A percentile compares a stretch with the other conserved stretches of the same genome.
These are phyloP conservation scores for Pyralis farinalis DNA, from an alignment of 2,888 invertebrate species.

Conservation along the genomic window DNA sequence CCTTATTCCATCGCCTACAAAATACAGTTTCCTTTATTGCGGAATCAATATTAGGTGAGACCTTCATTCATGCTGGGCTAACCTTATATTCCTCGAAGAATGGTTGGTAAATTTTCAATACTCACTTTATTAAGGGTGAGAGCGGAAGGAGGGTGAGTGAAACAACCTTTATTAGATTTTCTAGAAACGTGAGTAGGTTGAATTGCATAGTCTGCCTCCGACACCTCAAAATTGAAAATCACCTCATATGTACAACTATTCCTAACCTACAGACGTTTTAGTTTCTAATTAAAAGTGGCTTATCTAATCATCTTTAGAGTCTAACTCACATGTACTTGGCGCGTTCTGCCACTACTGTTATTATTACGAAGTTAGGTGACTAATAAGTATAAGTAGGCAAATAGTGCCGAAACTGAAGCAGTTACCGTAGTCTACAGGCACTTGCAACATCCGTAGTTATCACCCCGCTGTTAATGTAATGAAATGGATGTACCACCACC, in stretches of 20 bases:
- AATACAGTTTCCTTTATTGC: conserved; percentile 24
- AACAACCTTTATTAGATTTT: conserved; percentile 78
- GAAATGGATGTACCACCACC: no score
- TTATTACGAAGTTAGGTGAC: no score
- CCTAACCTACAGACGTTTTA: no score
- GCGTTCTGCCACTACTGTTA: no score
- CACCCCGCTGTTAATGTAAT: no score
- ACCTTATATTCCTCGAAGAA: conserved; percentile 77
- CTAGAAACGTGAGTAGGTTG: conserved; percentile 62
- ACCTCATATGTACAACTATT: conserved; percentile 8
- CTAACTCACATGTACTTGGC: no score
- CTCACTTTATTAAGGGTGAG: conserved; percentile 77
- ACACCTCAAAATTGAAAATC: conserved; percentile 56
- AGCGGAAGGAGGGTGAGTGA: conserved; percentile 65
- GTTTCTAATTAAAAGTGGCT: no score
- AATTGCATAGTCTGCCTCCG: conserved; percentile 54
- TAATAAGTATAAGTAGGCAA: no score
- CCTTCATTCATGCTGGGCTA: conserved; percentile 60
- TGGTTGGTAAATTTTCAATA: conserved; percentile 82
- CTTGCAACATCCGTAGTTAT: no score
- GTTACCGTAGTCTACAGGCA: no score
- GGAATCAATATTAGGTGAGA: conserved; percentile 36
- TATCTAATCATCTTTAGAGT: no score
- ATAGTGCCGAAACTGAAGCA: no score
- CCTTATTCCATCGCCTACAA: conserved; percentile 19